Evolutionary conservation across 2,888 invertebrate species (phyloP), one percentile per base, ranked within the genome.

Genomic region (Hirtodrosophila histrioides): DNA sequence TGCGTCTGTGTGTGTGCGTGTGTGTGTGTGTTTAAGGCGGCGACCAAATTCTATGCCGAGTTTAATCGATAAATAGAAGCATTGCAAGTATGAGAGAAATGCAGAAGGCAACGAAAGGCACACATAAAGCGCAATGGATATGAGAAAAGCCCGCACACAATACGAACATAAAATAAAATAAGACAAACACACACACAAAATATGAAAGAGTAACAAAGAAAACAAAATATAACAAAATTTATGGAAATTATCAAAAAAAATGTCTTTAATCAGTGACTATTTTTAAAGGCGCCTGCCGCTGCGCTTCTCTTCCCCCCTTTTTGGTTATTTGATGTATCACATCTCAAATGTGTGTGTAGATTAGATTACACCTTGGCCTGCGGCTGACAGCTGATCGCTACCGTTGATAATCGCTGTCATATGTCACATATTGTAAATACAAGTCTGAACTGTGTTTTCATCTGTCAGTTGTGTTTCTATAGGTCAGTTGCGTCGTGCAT

Each of bases 61-160:
- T 86, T 88, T 68, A 88, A 84, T 88, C 88, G 82, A 84, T 88
- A 88, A 78, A 65, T 36, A 55, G 56, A 66, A 55, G 51, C 41
- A 44, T 46, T 63, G 63, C 75, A 67, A 43, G 56, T 12, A 63
- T 45, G 41, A 31, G 43, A 35, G 50, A 67, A 64, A 49, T 78
- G 77, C 40, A 58, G 44, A 54, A 55, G 27, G 45, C 35, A 33
- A 9, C 6, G 27, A 9, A 17, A 46, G 23, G 7, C 33, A 40
- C 37, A 64, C 43, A 51, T 36, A 58, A 65, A 77, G 73, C 77
- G 46, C 33, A 44, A 55, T 62, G 71, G 7, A 75, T 50, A 79
- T 58, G 56, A 40, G 49, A 55, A 31, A 57, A 69, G 40, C 37
- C 48, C 11, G 36, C 39, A 64, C 57, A 48, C 55, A 50, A 51